phyloP scores from a whole-genome alignment of 2,888 invertebrate species.

The Blera fallax region DNA sequence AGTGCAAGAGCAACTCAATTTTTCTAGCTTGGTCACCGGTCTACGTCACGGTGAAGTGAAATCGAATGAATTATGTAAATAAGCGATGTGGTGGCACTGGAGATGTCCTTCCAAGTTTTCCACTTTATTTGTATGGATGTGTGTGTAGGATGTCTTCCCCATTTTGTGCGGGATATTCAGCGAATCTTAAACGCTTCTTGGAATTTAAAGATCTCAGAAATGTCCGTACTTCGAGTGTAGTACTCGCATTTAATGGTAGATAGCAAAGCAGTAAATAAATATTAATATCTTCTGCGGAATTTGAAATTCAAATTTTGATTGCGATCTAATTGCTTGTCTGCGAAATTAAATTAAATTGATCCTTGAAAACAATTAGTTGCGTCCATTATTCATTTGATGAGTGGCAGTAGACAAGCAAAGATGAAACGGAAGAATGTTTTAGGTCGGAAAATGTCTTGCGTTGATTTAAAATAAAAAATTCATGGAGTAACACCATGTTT shows the following conservation, averaged over 20 bases:
- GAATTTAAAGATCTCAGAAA: slow-evolving; percentile 1
- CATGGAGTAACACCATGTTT: not conserved
- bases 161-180: not conserved
- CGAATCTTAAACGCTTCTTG: not conserved
- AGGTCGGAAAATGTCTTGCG: not conserved
- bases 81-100: slow-evolving; percentile 21
- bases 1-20: slow-evolving; percentile 29
- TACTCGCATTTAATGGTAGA: not conserved
- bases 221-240: not conserved
- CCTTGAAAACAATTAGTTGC: slow-evolving; percentile 55
- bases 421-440: slow-evolving; percentile 12
- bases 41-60: slow-evolving; percentile 30
- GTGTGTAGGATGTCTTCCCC: not conserved
- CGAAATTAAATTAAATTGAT: slow-evolving; percentile 57
- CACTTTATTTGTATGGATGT: slow-evolving; percentile 3
- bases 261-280: slow-evolving; percentile 47
- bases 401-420: slow-evolving; percentile 8
- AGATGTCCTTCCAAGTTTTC: slow-evolving; percentile 36
- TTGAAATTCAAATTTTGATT: slow-evolving; percentile 63
- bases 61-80: slow-evolving; percentile 63
- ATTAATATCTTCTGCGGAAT: slow-evolving; percentile 50
- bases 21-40: slow-evolving; percentile 47
- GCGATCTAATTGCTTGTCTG: slow-evolving; percentile 54
- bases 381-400: slow-evolving; percentile 55
- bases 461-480: not conserved